Percentiles rank a stretch among this genome's conserved stretches.
Conservation (phyloP, 2,113 vertebrate genomes). For the Phylloscopus trochilus region DNA sequence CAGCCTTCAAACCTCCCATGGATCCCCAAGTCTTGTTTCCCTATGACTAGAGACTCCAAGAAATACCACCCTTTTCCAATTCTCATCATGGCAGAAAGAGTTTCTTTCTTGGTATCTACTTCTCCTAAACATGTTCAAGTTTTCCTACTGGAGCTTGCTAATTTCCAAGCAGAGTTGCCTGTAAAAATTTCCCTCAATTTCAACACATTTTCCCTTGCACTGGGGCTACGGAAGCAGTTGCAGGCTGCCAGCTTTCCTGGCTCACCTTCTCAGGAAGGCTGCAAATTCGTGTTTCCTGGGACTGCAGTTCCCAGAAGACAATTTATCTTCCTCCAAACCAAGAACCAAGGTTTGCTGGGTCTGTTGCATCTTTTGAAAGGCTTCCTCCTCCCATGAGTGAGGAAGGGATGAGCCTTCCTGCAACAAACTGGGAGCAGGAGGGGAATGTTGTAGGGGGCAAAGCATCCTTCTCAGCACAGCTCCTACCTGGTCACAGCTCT, state of each 20-base stretch:
- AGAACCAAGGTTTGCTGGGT: accelerated
- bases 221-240: not conserved
- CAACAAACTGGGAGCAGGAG: not conserved
- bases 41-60: not conserved
- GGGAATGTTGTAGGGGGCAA: no score
- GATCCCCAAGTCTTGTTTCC: not conserved
- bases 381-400: not conserved
- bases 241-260: not conserved
- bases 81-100: not conserved
- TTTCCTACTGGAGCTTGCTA: not conserved
- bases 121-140: not conserved
- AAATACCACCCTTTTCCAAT: not conserved
- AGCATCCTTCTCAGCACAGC: not conserved
- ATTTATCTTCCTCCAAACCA: not conserved
- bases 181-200: not conserved
- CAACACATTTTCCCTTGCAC: not conserved
- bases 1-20: not conserved
- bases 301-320: slow-evolving; percentile 16
- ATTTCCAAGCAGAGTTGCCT: not conserved
- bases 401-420: not conserved
- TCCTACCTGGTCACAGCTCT: not conserved
- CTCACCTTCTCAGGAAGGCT: not conserved
- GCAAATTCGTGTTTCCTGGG: not conserved
- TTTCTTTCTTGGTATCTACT: not conserved
- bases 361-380: accelerated